These are phyloP conservation scores for Coluber constrictor DNA, from an alignment of 2,797 vertebrate species.

Conservation along the genomic window DNA sequence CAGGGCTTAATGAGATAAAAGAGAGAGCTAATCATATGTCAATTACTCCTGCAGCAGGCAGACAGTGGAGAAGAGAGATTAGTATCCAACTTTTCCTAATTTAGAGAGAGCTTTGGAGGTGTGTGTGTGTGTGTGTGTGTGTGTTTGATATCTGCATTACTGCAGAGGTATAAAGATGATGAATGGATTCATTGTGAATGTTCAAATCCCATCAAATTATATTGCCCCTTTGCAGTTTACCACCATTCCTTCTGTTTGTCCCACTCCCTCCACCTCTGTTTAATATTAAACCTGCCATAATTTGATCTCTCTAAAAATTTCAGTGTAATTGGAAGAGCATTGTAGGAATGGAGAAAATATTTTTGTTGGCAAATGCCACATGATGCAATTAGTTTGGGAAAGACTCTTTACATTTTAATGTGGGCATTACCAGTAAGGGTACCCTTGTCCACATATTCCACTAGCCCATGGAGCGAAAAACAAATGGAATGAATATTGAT, in stretches of 20 bases:
- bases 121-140: neutral
- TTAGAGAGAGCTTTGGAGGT: constrained; percentile 28
- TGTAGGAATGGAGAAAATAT: constrained; percentile 64
- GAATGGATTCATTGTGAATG: constrained; percentile 16
- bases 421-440: constrained; percentile 6
- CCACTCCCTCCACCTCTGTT: neutral
- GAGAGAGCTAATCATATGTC: constrained; percentile 29
- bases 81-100: neutral
- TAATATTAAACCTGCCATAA: constrained; percentile 38
- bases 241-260: neutral
- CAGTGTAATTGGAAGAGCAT: constrained; percentile 51
- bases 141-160: constrained; percentile 37
- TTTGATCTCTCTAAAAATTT: constrained; percentile 46
- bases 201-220: constrained; percentile 26
- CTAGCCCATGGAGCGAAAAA: constrained; percentile 26
- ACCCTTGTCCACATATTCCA: accelerated
- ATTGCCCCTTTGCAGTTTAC: constrained; percentile 49
- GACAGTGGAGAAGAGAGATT: neutral
- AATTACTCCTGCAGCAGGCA: constrained; percentile 37
- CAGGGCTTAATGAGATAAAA: constrained; percentile 50
- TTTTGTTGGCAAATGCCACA: constrained; percentile 48
- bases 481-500: constrained; percentile 14
- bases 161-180: neutral
- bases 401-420: constrained; percentile 51
- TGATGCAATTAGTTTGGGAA: constrained; percentile 58